Conservation (phyloP, 2,888 invertebrate genomes). For the Megamerina dolium region DNA sequence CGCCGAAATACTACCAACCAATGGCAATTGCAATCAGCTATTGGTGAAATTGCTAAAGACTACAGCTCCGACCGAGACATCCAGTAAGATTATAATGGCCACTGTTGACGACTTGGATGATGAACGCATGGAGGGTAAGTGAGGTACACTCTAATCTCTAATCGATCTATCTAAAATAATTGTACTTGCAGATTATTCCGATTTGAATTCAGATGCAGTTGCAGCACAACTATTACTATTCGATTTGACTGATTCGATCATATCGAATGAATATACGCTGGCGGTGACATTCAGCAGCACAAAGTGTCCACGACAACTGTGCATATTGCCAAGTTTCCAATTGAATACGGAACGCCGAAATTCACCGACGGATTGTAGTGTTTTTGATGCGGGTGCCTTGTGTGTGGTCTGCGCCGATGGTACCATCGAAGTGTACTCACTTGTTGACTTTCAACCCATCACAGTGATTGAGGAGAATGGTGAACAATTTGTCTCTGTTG, state of each 20-base stretch:
- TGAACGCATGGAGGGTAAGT: constrained; percentile 27
- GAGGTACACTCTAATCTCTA: constrained; percentile 2
- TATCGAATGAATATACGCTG: constrained; percentile 44
- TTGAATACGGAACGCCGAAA: constrained; percentile 6
- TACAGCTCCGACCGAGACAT: constrained; percentile 24
- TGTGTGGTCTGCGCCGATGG: constrained; percentile 73
- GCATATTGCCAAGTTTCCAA: constrained; percentile 55
- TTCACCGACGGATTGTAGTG: constrained; percentile 16
- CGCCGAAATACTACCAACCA: constrained; percentile 61
- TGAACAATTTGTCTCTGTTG: constrained; percentile 72
- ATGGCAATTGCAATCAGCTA: constrained; percentile 60
- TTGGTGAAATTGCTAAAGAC: constrained; percentile 51
- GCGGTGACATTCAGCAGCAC: constrained; percentile 55
- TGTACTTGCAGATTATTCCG: constrained; percentile 21
- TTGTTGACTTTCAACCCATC: constrained; percentile 63
- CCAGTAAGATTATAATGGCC: constrained; percentile 38
- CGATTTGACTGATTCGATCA: constrained; percentile 33
- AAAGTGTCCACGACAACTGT: constrained; percentile 66
- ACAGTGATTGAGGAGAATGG: constrained; percentile 63
- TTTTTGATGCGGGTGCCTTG: constrained; percentile 56
- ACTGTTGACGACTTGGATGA: constrained; percentile 32
- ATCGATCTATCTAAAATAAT: constrained; percentile 5
- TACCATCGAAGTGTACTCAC: constrained; percentile 63
- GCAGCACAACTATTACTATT: constrained; percentile 41
- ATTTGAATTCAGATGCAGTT: constrained; percentile 30